Base-by-base conservation (phyloP, 1,140 invertebrate genomes). In the Brachionus paranguensis region DNA sequence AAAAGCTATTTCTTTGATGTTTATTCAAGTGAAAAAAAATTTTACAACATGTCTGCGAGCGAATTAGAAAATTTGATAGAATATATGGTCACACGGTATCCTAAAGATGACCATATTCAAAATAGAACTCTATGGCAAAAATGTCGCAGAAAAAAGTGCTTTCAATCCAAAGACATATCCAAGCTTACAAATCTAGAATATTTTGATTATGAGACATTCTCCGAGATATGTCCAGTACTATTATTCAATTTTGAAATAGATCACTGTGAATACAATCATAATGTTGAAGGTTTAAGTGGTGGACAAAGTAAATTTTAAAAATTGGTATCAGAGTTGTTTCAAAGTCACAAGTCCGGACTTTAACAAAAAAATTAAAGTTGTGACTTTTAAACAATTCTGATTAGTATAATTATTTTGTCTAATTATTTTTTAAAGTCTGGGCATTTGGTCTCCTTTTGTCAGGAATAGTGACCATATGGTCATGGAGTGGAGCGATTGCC, bases 401-500 rank as follows among this genome's bases (percentile, higher is more conserved):
- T 20, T 45, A 29, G 41, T 10, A 74, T 6, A 17, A 29, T 6
- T n/a, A 24, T 17, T 41, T 47, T 20, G 20, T 20, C 11, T 47
- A 24, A 45, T 4, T 14, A 7, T 29, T 53, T 64, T 24, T 33
- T 79, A 8, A 55, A 64, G 78, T 64, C 8, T 81, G 78, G 78
- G 17, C 20, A 0, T 24, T 81, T 20, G 78, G 78, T 47, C 24
- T 81, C 0, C 24, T 81, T 3, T 11, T 60, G 1, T 81, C 78
- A 20, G 53, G 78, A 14, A 29, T 81, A 5, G 78, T 93, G 85
- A 92, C 91, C 84, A 85, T 92, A 45, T 92, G 91, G 81, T 92
- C 92, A 0, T 86, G 93, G 10, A 88, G 91, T 53, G 93, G 93
- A 7, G 91, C 92, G 47, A 85, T 91, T 14, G 89, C 93, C 14